Evolutionary conservation across 1,140 invertebrate species (phyloP).

Genomic region (Nilaparvata lugens): DNA sequence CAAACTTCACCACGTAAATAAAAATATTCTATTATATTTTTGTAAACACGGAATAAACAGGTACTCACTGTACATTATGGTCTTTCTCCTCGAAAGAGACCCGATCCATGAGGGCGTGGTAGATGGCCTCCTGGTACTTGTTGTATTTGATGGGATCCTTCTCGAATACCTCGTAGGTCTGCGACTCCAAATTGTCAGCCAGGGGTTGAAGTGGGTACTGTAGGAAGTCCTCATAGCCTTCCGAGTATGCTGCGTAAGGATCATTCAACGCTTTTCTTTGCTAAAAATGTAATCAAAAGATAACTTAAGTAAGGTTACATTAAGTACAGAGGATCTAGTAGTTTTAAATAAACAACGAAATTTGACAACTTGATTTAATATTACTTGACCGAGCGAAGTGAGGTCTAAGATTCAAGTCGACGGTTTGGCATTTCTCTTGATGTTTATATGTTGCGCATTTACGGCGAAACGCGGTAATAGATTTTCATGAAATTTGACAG

Average conservation of each 20-base stretch:
- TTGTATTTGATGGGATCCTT: conserved; percentile 95
- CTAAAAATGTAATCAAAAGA: conserved; percentile 18
- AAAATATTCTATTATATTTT: too few relatives aligned
- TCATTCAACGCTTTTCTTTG: conserved; percentile 34
- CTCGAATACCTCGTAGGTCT: conserved; percentile 98
- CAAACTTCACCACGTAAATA: too few relatives aligned
- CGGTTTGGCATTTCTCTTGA: too few relatives aligned
- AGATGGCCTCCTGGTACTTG: conserved; percentile 79
- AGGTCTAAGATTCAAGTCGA: too few relatives aligned
- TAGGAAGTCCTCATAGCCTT: conserved; percentile 86
- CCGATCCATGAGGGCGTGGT: conserved; percentile 57
- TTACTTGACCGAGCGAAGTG: too few relatives aligned
- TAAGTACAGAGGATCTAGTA: not conserved
- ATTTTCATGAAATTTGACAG: too few relatives aligned
- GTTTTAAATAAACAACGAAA: not conserved
- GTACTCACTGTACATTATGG: conserved; percentile 21
- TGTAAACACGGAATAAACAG: not conserved
- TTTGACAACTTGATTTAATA: too few relatives aligned
- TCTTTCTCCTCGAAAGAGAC: conserved; percentile 32
- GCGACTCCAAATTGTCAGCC: conserved; percentile 89
- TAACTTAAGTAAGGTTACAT: conserved; percentile 11
- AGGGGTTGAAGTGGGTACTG: conserved; percentile 87
- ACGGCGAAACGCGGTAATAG: too few relatives aligned
- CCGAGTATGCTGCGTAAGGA: conserved; percentile 45
- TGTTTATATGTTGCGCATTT: too few relatives aligned